Evolutionary conservation across 2,797 vertebrate species (phyloP), one percentile per base, ranked within the genome.

Genomic region (Odontamblyopus rebecca): DNA sequence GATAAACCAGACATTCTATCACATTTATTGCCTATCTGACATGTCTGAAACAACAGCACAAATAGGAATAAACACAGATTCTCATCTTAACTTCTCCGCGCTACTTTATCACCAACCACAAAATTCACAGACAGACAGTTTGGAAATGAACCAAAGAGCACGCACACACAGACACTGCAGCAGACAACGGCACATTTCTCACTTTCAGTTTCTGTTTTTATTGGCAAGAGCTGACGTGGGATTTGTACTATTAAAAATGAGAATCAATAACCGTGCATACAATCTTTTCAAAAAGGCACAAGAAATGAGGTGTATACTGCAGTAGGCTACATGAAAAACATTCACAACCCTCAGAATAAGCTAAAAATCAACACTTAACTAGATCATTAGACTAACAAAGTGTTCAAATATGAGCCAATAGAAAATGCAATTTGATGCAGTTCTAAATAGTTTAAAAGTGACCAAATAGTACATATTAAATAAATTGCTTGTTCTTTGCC

Each of bases 1-100:
- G 93, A 93, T 94, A 91, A 90, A 86, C 84, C 82, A 81, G 18
- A 77, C 79, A 82, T 90, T 85, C 85, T 86, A 84, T 86, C 81
- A 1, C 82, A 83, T 82, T 78, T 81, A 85, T 82, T 76, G 82
- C 79, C 86, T 80, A 88, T 88, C 90, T 89, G 89, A 92, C 90
- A 87, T 68, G 84, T 80, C 78, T 86, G 82, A 88, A 91, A 91
- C 90, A 91, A 91, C 89, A 81, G 86, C 85, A 77, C 85, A 83
- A 86, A 89, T 81, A 88, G 83, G 83, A 87, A 82, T 73, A 73
- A 60, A 70, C 75, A 27, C 57, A 41, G 90, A 92, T 91, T 85
- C 76, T 71, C 90, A 90, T 92, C 91, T 84, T 82, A 76, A 84
- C 88, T 89, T 87, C 82, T 87, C 85, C 86, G 85, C 15, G 67